Conservation (phyloP, 1,140 invertebrate species). For the Asbolus verrucosus region DNA sequence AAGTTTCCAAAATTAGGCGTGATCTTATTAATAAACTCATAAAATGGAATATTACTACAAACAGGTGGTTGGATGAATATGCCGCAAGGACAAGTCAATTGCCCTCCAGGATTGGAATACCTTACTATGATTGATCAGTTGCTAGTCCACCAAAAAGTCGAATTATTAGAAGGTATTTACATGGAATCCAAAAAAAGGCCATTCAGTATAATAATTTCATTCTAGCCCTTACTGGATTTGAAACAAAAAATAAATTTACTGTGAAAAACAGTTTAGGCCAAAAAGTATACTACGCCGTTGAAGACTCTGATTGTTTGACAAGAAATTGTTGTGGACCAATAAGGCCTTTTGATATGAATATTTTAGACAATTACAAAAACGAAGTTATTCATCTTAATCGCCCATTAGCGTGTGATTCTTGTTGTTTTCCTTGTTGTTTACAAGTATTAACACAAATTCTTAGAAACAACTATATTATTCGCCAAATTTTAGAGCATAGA, state of each 20-base stretch:
- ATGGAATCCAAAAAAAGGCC: too few species aligned
- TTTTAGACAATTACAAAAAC: slow-evolving; percentile 81
- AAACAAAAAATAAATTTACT: slow-evolving; percentile 91
- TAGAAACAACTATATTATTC: background rate
- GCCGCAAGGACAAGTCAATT: slow-evolving; percentile 79
- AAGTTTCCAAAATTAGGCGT: too few species aligned
- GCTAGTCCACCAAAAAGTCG: slow-evolving; percentile 89
- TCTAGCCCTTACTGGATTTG: slow-evolving; percentile 80
- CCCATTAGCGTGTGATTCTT: slow-evolving; percentile 81
- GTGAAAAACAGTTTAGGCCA: slow-evolving; percentile 83
- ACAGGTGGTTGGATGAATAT: slow-evolving; percentile 86
- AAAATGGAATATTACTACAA: slow-evolving; percentile 55
- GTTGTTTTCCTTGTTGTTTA: slow-evolving; percentile 87
- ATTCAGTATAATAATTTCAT: too few species aligned
- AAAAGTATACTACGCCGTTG: slow-evolving; percentile 86
- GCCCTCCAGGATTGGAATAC: slow-evolving; percentile 93
- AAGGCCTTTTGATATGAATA: slow-evolving; percentile 87
- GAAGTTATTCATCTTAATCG: slow-evolving; percentile 84
- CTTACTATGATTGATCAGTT: slow-evolving; percentile 91
- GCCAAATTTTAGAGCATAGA: slow-evolving; percentile 71
- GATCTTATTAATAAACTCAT: background rate
- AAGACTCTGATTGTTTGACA: slow-evolving; percentile 84
- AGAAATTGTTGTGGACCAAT: slow-evolving; percentile 82
- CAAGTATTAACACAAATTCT: slow-evolving; percentile 70
- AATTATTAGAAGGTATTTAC: slow-evolving; percentile 85